Evolutionary conservation across 1,140 invertebrate genomes (phyloP), one percentile per base, ranked within the genome.

Genomic region (Akabosia matsudoensis): DNA sequence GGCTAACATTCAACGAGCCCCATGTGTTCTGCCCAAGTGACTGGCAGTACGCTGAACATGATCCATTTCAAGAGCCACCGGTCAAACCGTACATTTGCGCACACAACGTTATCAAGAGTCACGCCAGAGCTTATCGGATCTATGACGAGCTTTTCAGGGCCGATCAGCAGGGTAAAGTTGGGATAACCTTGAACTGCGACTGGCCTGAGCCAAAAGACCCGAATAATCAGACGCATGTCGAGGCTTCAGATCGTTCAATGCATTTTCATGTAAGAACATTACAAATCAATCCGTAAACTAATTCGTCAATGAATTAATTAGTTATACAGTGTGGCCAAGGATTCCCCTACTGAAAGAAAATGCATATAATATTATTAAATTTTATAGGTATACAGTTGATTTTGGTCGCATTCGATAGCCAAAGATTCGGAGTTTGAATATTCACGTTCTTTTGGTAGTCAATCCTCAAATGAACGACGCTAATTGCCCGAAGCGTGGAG

Each of bases 1-100:
- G 81, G 81, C 74, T 81, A 14, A 80, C 80, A 7, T 77, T 82
- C 52, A 82, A 82, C 52, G 81, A 82, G 73, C 80, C 80, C 0
- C 77, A 75, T 34, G 80, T 78, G n/a, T 74, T 80, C 28, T 74
- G 77, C 73, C 37, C 37, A 1, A n/a, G 33, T 4, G 70, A 72
- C 18, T 72, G 70, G 70, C 33, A 34, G 28, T 72, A 72, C 24
- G 70, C 70, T 45, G 14, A 73, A 61, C 51, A 73, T 56, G 33
- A 24, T 33, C 84, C 61, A 78, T 81, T 76, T 73, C 78, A 75
- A 80, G 81, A 81, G 56, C 70, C 33, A 10, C 70, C 70, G 28
- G 70, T 72, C 16, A 72, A 72, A 26, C 76, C 76, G 28, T 79
- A 79, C 30, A 45, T 31, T 22, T 77, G 75, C 72, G 67, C 52